These are phyloP conservation scores for Andrena camellia DNA, from an alignment of 2,888 invertebrate species.

Conservation along the genomic window DNA sequence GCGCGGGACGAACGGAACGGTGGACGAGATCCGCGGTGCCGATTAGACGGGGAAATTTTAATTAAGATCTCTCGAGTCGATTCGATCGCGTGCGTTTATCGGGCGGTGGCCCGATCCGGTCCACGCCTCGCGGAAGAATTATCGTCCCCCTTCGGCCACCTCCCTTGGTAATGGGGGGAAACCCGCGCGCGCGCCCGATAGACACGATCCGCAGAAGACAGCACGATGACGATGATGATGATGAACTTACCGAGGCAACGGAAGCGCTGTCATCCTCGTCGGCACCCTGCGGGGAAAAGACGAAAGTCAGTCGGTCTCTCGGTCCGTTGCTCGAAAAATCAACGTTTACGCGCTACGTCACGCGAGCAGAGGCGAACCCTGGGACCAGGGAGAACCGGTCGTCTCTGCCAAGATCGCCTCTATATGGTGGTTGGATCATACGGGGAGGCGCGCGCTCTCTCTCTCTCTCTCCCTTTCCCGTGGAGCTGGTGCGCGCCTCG, in stretches of 20 bases:
- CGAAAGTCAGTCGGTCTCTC: constrained; percentile 72
- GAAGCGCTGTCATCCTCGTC: constrained; percentile 92
- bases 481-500: constrained; percentile 23
- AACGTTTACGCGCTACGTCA: constrained; percentile 74
- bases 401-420: constrained; percentile 48
- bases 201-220: constrained; percentile 48
- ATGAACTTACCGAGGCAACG: constrained; percentile 89
- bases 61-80: constrained; percentile 64
- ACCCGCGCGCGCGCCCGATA: constrained; percentile 39
- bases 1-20: constrained; percentile 17
- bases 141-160: constrained; percentile 2
- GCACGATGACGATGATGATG: constrained; percentile 46
- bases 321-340: constrained; percentile 67
- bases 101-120: not conserved
- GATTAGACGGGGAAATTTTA: constrained; percentile 65
- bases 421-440: constrained; percentile 60
- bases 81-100: constrained; percentile 62
- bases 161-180: constrained; percentile 2
- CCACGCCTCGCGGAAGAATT: constrained; percentile 12
- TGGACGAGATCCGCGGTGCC: constrained; percentile 49
- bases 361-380: constrained; percentile 47
- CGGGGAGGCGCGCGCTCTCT: constrained; percentile 48
- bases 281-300: constrained; percentile 88
- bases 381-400: constrained; percentile 65
- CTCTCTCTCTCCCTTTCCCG: constrained; percentile 1